Base-by-base conservation (phyloP, 1,140 invertebrate species). In the Dendroctonus valens region DNA sequence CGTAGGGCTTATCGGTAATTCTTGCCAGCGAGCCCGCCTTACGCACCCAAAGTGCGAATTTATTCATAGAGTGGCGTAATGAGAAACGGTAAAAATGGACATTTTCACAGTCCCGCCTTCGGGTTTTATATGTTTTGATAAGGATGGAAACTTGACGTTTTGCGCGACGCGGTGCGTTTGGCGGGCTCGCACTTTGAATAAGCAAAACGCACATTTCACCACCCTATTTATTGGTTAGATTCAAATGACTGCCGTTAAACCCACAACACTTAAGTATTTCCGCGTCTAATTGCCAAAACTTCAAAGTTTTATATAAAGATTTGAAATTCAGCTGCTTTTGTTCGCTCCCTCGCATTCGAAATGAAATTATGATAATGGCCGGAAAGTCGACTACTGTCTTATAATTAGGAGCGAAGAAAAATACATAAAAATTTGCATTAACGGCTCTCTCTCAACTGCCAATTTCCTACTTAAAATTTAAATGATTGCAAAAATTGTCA, bases 31-130 rank as follows among this genome's bases (percentile, higher is more conserved):
- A 58, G 42, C 49, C 26, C 68, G 69, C 71, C 69, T 72, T 74
- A 74, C 72, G 70, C 75, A 68, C 68, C 26, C 69, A 77, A 78
- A 80, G 79, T 80, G 79, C 77, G 77, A 81, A 80, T 80, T 81
- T 81, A 80, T 81, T 80, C 79, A 80, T 80, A 79, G 80, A 79
- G 71, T 75, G 74, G 74, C 77, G 79, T 81, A 80, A 81, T 81
- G 79, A 80, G 79, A 80, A 81, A 79, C 78, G 78, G 80, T 80
- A 80, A 80, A 81, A 81, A 80, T 81, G 79, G 75, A 77, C 79
- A 79, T 81, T 81, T 79, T 74, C 77, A 68, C 69, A 69, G 72
- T 69, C 26, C 67, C 46, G 54, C 72, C 63, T 52, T 73, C 74
- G 73, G 76, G 73, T 78, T 80, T 80, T 79, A 79, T 78, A 76